These are phyloP conservation scores for Camelus bactrianus DNA, from an alignment of 2,113 vertebrate species.

Conservation along the genomic window DNA sequence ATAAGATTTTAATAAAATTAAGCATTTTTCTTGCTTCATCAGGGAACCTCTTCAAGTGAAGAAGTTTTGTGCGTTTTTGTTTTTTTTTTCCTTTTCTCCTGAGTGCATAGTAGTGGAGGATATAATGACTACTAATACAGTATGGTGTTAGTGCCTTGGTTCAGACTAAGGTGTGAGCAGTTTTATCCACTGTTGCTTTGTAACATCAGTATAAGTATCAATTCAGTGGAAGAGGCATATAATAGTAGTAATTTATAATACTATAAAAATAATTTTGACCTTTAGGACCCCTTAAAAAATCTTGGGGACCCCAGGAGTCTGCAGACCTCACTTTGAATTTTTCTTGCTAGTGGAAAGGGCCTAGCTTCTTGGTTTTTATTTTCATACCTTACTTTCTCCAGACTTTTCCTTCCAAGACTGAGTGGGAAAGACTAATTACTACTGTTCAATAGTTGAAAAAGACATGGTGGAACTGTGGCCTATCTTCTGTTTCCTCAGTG, in stretches of 20 bases:
- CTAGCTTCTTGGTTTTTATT: not conserved
- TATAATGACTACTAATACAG: not conserved
- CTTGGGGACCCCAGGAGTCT: not conserved
- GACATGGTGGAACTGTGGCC: not conserved
- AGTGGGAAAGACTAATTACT: not conserved
- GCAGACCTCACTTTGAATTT: not conserved
- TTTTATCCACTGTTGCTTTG: not conserved
- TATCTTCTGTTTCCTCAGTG: not conserved
- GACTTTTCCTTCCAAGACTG: slow-evolving; percentile 6
- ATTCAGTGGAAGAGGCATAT: not conserved
- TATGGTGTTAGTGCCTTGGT: not conserved
- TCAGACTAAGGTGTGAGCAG: not conserved
- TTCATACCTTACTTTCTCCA: not conserved
- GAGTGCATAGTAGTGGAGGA: not conserved
- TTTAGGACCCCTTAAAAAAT: not conserved
- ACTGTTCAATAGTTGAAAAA: not conserved
- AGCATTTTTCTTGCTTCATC: not conserved
- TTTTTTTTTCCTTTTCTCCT: not conserved
- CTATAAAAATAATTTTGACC: not conserved
- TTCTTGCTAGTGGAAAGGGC: not conserved
- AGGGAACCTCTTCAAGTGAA: not conserved
- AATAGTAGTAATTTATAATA: not conserved
- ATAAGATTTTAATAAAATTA: slow-evolving; percentile 26
- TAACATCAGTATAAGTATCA: not conserved
- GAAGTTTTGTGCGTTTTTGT: not conserved